phyloP scores from a whole-genome alignment of 1,140 invertebrate genomes.

The Trissolcus basalis region DNA sequence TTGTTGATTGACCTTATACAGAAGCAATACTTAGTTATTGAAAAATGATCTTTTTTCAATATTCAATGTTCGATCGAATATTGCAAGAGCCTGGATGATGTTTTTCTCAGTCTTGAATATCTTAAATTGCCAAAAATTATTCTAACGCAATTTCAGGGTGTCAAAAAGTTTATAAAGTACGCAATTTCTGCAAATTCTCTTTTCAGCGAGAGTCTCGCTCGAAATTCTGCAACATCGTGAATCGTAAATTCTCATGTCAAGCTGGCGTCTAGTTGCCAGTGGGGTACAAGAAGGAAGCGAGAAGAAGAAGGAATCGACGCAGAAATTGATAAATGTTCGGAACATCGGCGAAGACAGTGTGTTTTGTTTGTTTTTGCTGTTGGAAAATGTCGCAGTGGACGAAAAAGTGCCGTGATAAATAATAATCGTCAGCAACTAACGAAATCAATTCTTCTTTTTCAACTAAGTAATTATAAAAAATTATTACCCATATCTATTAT shows the following conservation, averaged over 20 bases:
- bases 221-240: constrained; percentile 33
- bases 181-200: constrained; percentile 41
- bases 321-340: constrained; percentile 46
- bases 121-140: constrained; percentile 31
- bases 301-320: constrained; percentile 42
- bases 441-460: constrained; percentile 25
- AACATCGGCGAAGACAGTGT: constrained; percentile 31
- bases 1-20: too few relatives aligned
- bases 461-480: background rate
- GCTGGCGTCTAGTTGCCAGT: constrained; percentile 35
- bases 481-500: too few relatives aligned
- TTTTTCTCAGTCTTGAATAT: background rate
- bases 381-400: constrained; percentile 30
- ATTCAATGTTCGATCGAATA: too few relatives aligned
- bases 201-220: constrained; percentile 31
- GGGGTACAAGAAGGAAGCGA: constrained; percentile 33
- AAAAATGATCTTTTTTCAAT: too few relatives aligned
- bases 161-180: constrained; percentile 45
- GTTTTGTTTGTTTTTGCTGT: constrained; percentile 44
- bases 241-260: constrained; percentile 42
- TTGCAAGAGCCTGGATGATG: background rate
- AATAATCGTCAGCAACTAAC: constrained; percentile 35
- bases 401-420: constrained; percentile 44
- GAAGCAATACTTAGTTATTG: too few relatives aligned
- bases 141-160: constrained; percentile 36